These are phyloP conservation scores for Thysanoteuthis rhombus DNA, from an alignment of 2,888 invertebrate species.

Conservation along the genomic window DNA sequence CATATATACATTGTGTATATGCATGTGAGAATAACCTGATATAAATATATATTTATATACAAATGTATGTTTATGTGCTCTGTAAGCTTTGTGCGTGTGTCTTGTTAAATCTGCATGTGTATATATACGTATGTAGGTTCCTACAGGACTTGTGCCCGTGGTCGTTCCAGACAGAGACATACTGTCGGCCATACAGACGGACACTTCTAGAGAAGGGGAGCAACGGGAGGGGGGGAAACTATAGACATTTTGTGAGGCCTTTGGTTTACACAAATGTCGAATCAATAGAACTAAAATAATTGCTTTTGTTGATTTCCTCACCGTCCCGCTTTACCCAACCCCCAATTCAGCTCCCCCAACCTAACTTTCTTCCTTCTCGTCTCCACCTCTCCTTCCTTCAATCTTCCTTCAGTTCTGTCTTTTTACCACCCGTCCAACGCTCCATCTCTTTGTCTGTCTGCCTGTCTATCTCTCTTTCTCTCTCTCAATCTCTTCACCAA, in stretches of 20 bases:
- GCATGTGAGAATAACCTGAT: too few relatives aligned
- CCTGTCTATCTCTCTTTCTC: not conserved
- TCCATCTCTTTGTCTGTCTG: too few relatives aligned
- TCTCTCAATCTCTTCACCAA: not conserved
- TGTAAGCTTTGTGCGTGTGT: not conserved
- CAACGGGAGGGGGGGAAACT: not conserved
- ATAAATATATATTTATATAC: not conserved
- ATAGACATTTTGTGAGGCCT: not conserved
- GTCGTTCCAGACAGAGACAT: not conserved
- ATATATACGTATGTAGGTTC: not conserved
- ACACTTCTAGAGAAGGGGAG: not conserved
- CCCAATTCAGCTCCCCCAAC: not conserved
- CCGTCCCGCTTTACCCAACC: not conserved
- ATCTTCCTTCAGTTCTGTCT: too few relatives aligned
- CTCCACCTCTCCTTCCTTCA: too few relatives aligned
- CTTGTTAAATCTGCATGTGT: not conserved
- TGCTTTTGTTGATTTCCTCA: not conserved
- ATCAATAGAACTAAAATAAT: conserved; percentile 12
- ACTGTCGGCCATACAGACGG: conserved; percentile 12
- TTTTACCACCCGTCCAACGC: not conserved
- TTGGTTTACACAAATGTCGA: not conserved
- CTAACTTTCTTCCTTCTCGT: not conserved
- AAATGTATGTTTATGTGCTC: not conserved
- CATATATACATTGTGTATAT: not conserved
- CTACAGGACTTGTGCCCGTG: not conserved